phyloP scores from a whole-genome alignment of 2,113 vertebrate species.

The Poicephalus meyeri region DNA sequence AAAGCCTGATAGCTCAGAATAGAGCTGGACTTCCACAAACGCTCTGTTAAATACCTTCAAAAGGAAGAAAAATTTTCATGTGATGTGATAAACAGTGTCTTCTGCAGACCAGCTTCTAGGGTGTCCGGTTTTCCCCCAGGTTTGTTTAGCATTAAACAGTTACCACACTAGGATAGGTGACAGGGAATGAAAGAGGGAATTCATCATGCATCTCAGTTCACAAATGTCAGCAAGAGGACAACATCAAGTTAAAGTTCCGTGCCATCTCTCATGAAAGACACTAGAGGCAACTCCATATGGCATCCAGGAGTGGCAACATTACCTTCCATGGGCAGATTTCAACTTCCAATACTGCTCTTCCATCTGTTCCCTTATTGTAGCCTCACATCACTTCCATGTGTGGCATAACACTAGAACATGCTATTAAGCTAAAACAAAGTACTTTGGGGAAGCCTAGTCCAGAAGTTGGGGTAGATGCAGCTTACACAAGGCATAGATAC shows the following conservation, averaged over 20 bases:
- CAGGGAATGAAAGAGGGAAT: background rate
- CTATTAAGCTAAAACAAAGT: background rate
- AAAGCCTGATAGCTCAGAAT: background rate
- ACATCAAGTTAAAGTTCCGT: background rate
- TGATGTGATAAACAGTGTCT: background rate
- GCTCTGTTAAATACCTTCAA: background rate
- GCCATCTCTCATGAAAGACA: background rate
- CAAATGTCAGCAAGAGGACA: background rate
- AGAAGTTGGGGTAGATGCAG: background rate
- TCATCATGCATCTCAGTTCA: background rate
- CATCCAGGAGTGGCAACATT: background rate
- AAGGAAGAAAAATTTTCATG: background rate
- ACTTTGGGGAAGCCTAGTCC: background rate
- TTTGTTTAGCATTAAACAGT: background rate
- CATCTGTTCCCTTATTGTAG: background rate
- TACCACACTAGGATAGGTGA: background rate
- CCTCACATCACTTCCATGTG: background rate
- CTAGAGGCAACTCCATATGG: background rate
- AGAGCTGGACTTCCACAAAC: background rate
- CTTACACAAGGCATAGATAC: background rate
- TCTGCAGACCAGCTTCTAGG: background rate
- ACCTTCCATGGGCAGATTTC: background rate
- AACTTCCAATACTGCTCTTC: background rate
- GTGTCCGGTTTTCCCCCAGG: background rate
- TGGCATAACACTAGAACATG: background rate